phyloP scores from a whole-genome alignment of 2,888 invertebrate genomes.

The Ectropis crepuscularia region DNA sequence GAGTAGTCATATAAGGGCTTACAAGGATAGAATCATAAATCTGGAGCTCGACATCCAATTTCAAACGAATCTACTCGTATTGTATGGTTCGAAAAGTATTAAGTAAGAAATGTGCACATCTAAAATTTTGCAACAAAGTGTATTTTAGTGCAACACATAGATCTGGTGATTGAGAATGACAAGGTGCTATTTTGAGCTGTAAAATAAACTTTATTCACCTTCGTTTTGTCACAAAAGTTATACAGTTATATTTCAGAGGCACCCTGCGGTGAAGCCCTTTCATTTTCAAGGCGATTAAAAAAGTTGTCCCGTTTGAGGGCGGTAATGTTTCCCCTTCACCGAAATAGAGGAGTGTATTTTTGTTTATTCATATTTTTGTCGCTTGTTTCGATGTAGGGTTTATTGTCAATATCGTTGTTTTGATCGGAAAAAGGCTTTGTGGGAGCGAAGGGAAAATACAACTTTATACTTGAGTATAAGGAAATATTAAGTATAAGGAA shows the following conservation, averaged over 20 bases:
- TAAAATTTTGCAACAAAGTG: too few species aligned
- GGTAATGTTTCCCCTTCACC: constrained; percentile 52
- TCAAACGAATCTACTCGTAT: too few species aligned
- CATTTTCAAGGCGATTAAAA: constrained; percentile 66
- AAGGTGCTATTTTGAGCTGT: constrained; percentile 2
- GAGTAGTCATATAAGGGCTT: too few species aligned
- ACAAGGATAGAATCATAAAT: too few species aligned
- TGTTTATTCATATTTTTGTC: constrained; percentile 49
- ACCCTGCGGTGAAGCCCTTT: constrained; percentile 57
- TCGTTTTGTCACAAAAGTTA: constrained; percentile 44
- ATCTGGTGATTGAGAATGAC: background rate
- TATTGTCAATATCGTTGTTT: constrained; percentile 60
- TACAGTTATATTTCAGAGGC: constrained; percentile 51
- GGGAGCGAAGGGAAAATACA: constrained; percentile 7
- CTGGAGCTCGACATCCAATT: too few species aligned
- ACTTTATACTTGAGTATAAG: background rate
- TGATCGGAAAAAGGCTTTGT: constrained; percentile 37
- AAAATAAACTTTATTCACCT: constrained; percentile 7
- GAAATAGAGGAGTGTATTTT: constrained; percentile 42
- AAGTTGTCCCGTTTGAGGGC: constrained; percentile 58
- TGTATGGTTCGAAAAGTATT: too few species aligned
- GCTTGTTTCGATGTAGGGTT: constrained; percentile 49
- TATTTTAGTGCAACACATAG: too few species aligned
- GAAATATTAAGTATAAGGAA: constrained; percentile 2
- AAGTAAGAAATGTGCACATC: too few species aligned